Evolutionary conservation across 2,113 vertebrate genomes (phyloP).

Genomic region (Cyphomyrus discorhynchus): DNA sequence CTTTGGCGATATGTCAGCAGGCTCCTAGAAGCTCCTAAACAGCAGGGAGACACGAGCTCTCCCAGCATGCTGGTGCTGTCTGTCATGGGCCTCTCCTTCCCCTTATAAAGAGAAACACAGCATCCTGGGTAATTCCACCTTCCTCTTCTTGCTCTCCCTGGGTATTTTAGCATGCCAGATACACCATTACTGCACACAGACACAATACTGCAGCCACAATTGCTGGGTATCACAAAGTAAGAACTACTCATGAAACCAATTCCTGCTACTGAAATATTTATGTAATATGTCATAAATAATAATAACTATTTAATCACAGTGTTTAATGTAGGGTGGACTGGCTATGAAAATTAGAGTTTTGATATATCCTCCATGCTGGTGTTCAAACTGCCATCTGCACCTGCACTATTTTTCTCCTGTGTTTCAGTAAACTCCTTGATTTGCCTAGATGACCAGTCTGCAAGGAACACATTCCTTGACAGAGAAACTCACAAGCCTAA

Average conservation of each 20-base stretch:
- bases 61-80: conserved; percentile 14
- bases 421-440: not conserved
- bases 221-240: conserved; percentile 28
- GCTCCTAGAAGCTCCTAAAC: conserved; percentile 13
- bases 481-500: too few relatives aligned
- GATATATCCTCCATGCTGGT: not conserved
- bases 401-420: not conserved
- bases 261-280: not conserved
- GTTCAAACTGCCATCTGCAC: not conserved
- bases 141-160: conserved; percentile 53
- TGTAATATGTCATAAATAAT: not conserved
- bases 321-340: not conserved
- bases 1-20: not conserved
- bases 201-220: not conserved
- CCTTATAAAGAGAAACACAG: conserved; percentile 51
- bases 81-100: conserved; percentile 40
- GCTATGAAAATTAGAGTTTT: not conserved
- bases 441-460: not conserved
- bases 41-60: conserved; percentile 20
- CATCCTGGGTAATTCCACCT: conserved; percentile 50
- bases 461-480: too few relatives aligned
- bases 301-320: not conserved
- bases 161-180: conserved; percentile 61
- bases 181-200: conserved; percentile 44
- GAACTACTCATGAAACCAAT: not conserved